phyloP scores from a whole-genome alignment of 2,888 invertebrate genomes.

The Plagodis dolabraria region DNA sequence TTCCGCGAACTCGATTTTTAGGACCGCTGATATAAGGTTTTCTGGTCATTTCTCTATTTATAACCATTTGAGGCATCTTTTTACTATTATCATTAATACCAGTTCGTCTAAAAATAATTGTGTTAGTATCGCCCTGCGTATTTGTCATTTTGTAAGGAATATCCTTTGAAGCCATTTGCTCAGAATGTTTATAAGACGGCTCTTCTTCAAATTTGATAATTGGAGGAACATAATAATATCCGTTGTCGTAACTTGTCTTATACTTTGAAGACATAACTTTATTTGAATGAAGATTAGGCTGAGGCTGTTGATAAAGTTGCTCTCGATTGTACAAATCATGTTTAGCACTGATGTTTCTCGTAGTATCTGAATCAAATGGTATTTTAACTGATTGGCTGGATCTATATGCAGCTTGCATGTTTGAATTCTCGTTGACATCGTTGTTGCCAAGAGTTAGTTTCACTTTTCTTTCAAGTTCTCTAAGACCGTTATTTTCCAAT shows the following conservation, averaged over 20 bases:
- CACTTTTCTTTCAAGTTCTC: no score
- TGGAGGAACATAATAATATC: constrained; percentile 23
- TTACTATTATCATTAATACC: not conserved
- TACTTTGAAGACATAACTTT: not conserved
- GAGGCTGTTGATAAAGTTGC: not conserved
- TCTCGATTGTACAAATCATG: not conserved
- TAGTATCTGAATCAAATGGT: no score
- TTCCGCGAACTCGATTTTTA: not conserved
- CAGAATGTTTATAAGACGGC: not conserved
- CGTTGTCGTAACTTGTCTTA: not conserved
- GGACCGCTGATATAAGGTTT: constrained; percentile 11
- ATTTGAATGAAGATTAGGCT: not conserved
- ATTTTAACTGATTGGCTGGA: no score
- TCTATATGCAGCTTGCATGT: no score
- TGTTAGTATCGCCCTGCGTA: not conserved
- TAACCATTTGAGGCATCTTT: not conserved
- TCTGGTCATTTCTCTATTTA: not conserved
- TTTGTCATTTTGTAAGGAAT: constrained; percentile 1
- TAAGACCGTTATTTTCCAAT: no score
- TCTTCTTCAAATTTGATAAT: constrained; percentile 6
- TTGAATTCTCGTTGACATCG: no score
- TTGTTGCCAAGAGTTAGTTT: no score
- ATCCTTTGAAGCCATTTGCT: not conserved
- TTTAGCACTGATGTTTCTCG: no score
- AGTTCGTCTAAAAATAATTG: not conserved